Conservation (phyloP, 1,140 invertebrate species). For the Drosophila pruinosa region DNA sequence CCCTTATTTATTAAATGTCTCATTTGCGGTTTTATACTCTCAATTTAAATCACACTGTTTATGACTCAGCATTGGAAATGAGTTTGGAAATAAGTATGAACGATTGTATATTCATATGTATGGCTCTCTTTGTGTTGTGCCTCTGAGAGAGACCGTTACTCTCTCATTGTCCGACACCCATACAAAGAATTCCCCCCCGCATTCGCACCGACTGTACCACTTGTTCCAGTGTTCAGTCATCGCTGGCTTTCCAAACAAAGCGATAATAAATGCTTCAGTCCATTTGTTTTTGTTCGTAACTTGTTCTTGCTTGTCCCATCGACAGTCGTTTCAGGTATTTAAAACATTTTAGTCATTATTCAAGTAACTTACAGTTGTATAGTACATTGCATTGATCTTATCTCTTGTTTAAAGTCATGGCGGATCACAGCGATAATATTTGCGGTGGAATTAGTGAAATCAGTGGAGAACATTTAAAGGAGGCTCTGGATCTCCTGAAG, state of each 20-base stretch:
- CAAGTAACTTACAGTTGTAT: not conserved
- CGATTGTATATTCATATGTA: not conserved
- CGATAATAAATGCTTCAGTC: slow-evolving; percentile 7
- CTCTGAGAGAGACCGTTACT: not conserved
- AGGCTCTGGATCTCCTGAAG: slow-evolving; percentile 30
- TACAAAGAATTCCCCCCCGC: slow-evolving; percentile 12
- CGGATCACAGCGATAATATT: not conserved
- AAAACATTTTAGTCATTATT: not conserved
- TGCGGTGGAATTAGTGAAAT: slow-evolving; percentile 26
- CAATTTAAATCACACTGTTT: not conserved
- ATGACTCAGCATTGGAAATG: slow-evolving; percentile 5
- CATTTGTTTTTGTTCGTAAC: not conserved
- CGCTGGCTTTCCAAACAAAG: slow-evolving; percentile 32
- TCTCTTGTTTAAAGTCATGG: slow-evolving; percentile 16
- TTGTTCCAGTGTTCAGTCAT: slow-evolving; percentile 25
- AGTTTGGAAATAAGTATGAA: not conserved
- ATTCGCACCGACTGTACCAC: not conserved
- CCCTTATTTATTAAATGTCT: not conserved
- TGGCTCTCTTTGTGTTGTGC: not conserved
- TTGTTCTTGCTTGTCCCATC: not conserved
- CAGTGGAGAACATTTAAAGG: slow-evolving; percentile 10
- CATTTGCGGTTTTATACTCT: not conserved
- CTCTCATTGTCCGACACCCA: not conserved
- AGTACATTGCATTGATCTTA: not conserved
- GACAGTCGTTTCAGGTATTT: slow-evolving; percentile 4